Evolutionary conservation across 1,140 invertebrate species (phyloP).

Genomic region (Drosophila littoralis): DNA sequence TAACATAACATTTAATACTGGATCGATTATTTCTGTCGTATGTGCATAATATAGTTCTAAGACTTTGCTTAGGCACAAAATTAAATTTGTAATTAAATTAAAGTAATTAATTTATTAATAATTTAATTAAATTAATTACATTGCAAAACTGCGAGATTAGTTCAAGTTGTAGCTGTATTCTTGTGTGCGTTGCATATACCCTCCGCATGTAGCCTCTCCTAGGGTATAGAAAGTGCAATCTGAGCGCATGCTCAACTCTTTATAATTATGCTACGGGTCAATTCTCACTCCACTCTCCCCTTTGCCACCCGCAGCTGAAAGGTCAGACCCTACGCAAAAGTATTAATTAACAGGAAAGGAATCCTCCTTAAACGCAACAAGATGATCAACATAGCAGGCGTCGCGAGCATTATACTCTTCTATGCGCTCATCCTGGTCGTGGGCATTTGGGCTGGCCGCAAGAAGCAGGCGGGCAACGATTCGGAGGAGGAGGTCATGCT

Average conservation of each 20-base stretch:
- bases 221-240: constrained; percentile 16
- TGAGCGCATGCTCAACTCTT: constrained; percentile 11
- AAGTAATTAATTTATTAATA: too few relatives aligned
- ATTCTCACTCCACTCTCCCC: neutral
- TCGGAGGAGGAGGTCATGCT: constrained; percentile 98
- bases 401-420: constrained; percentile 96
- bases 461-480: constrained; percentile 93
- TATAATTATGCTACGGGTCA: neutral
- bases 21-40: too few relatives aligned
- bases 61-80: too few relatives aligned
- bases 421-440: constrained; percentile 96
- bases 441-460: constrained; percentile 97
- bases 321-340: constrained; percentile 47
- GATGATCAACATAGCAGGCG: constrained; percentile 95
- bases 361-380: constrained; percentile 77
- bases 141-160: too few relatives aligned
- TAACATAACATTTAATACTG: too few relatives aligned
- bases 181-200: neutral
- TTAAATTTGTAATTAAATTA: too few relatives aligned
- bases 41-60: too few relatives aligned
- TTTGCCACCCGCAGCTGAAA: constrained; percentile 39
- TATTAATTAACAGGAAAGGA: constrained; percentile 32
- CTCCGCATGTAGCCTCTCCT: neutral
- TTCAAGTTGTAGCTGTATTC: too few relatives aligned
- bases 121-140: too few relatives aligned